Base-by-base conservation (phyloP, 2,113 vertebrate genomes). In the Tamias sibiricus region DNA sequence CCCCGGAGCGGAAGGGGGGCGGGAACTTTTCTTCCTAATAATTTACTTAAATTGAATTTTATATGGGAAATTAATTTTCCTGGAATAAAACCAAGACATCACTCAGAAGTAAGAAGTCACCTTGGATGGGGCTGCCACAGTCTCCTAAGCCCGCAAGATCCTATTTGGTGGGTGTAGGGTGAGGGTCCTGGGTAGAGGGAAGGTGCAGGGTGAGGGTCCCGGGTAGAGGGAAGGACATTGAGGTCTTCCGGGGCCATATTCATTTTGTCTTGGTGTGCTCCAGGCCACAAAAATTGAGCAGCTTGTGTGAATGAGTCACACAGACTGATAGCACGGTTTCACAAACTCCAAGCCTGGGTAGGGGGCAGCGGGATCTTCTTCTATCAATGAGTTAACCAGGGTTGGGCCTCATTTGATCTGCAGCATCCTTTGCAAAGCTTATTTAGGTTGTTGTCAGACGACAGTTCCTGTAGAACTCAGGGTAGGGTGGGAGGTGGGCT, bases 11-110 rank as follows among this genome's bases (percentile, higher is more conserved):
- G 90, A 97, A 84, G 95, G 90, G 71, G 94, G 95, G 42, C 13
- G 47, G 80, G 91, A 94, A 97, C 17, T 82, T 97, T 97, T 98
- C 97, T 98, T 97, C 97, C 98, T 98, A 98, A 98, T 99, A 97
- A 99, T 98, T 98, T 98, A 97, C 97, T 98, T 98, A 98, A 98
- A 97, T 97, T 98, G 98, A 98, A 98, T 98, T 98, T 98, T 96
- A 97, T 92, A 98, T 94, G 81, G 98, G 97, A 98, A 98, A 98
- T 98, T 99, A 98, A 98, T 98, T 98, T 98, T 95, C 97, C 96
- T 77, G 69, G 54, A 95, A 92, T 95, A 97, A 98, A 98, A 97
- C 97, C 95, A 83, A 96, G 96, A 96, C 84, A 83, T 91, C 94
- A 94, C 95, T 96, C 87, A 5, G 86, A 93, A 94, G 82, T 83